phyloP scores from a whole-genome alignment of 2,797 vertebrate genomes.

The Eulemur rubriventer region DNA sequence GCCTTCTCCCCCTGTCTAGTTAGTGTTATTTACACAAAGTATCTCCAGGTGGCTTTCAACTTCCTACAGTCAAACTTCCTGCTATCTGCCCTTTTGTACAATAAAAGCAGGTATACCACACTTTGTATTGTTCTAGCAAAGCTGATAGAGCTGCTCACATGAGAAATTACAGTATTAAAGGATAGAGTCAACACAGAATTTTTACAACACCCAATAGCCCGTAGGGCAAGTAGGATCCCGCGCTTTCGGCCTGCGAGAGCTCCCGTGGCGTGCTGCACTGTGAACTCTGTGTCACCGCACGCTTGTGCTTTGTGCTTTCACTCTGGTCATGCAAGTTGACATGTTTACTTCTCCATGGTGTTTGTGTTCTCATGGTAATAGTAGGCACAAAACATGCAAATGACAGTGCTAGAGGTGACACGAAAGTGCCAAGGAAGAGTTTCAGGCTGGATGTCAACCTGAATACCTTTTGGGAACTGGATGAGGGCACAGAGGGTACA shows the following conservation, averaged over 20 bases:
- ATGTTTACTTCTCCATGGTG: not conserved
- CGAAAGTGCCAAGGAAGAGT: not conserved
- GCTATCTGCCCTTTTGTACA: not conserved
- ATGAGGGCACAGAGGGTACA: not conserved
- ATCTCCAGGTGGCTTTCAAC: not conserved
- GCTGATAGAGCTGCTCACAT: not conserved
- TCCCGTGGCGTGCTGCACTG: rapidly evolving
- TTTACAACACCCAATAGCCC: not conserved
- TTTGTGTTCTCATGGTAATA: not conserved
- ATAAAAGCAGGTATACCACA: not conserved
- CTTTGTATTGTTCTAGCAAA: not conserved
- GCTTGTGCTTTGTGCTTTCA: not conserved
- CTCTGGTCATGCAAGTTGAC: not conserved
- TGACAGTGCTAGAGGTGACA: not conserved
- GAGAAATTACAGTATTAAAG: not conserved
- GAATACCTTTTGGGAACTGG: not conserved
- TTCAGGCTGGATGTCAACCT: not conserved
- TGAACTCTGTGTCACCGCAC: not conserved
- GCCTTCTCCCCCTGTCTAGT: not conserved
- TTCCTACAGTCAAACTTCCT: not conserved
- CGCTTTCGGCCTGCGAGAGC: not conserved
- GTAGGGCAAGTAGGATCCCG: too few species aligned
- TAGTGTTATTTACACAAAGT: not conserved
- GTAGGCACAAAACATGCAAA: not conserved
- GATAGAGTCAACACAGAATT: not conserved